These are phyloP conservation scores for Cryptocephalus moraei DNA, from an alignment of 2,888 invertebrate species.

Conservation along the genomic window DNA sequence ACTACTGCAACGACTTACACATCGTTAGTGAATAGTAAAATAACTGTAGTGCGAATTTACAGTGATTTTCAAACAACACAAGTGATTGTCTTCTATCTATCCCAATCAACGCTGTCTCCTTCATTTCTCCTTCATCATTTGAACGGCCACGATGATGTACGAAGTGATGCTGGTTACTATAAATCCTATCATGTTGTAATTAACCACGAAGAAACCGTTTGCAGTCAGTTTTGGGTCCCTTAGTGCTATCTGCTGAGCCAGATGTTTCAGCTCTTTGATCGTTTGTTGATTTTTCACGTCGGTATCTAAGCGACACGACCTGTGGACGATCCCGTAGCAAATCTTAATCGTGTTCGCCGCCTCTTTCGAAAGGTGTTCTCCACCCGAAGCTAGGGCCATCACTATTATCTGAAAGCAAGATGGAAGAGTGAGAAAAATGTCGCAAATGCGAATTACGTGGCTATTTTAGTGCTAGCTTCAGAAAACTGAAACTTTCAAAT, in stretches of 20 bases:
- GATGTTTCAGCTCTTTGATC: constrained; percentile 11
- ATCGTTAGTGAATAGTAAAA: too few relatives aligned
- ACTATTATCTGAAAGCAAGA: constrained; percentile 2
- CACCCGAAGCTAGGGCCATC: constrained; percentile 2
- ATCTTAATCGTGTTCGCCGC: constrained; percentile 3
- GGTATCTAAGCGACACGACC: background rate
- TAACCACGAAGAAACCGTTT: constrained; percentile 21
- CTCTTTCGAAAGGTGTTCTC: constrained; percentile 4
- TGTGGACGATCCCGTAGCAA: constrained; percentile 5
- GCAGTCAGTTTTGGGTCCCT: constrained; percentile 20
- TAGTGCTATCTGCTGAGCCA: constrained; percentile 15
- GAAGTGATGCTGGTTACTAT: constrained; percentile 23
- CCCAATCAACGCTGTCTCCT: too few relatives aligned
- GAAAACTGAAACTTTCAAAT: too few relatives aligned
- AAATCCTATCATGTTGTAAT: constrained; percentile 20
- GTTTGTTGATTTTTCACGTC: constrained; percentile 1
- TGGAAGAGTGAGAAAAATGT: too few relatives aligned
- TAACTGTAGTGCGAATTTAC: too few relatives aligned
- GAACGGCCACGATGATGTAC: constrained; percentile 23
- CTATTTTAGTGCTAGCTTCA: too few relatives aligned
- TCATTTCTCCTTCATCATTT: constrained; percentile 12
- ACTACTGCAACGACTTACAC: too few relatives aligned
- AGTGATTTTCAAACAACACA: too few relatives aligned
- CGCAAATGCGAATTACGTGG: too few relatives aligned
- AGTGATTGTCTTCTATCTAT: too few relatives aligned